phyloP scores from a whole-genome alignment of 1,140 invertebrate genomes.

The Trissolcus basalis region DNA sequence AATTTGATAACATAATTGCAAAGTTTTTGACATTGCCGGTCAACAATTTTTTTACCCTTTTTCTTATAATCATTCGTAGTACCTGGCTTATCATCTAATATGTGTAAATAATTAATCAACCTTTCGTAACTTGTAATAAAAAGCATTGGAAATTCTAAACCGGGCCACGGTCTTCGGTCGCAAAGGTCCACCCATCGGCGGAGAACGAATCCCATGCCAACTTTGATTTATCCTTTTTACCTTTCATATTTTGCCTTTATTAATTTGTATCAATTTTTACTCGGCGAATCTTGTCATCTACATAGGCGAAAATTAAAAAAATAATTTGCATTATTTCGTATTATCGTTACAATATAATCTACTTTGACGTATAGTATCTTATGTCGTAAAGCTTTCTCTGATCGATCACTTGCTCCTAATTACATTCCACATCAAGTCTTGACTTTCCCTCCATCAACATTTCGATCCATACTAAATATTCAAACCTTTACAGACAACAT shows the following conservation, averaged over 20 bases:
- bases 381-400: conserved; percentile 53
- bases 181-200: conserved; percentile 33
- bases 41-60: conserved; percentile 41
- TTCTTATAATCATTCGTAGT: conserved; percentile 29
- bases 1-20: conserved; percentile 48
- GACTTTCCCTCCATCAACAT: conserved; percentile 26
- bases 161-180: conserved; percentile 44
- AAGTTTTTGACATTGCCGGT: conserved; percentile 63
- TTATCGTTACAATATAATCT: conserved; percentile 35
- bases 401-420: conserved; percentile 31
- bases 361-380: conserved; percentile 43
- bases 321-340: conserved; percentile 54
- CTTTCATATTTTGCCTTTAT: background rate
- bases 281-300: conserved; percentile 49
- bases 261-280: conserved; percentile 13
- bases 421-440: conserved; percentile 38
- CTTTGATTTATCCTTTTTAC: conserved; percentile 5
- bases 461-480: conserved; percentile 23
- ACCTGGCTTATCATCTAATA: conserved; percentile 37
- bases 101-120: conserved; percentile 18
- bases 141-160: conserved; percentile 37
- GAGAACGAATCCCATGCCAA: conserved; percentile 1
- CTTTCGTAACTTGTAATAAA: conserved; percentile 16
- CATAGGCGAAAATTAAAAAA: conserved; percentile 55
- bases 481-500: conserved; percentile 14